Evolutionary conservation across 1,140 invertebrate genomes (phyloP).

Genomic region (Bradynema listronoti): DNA sequence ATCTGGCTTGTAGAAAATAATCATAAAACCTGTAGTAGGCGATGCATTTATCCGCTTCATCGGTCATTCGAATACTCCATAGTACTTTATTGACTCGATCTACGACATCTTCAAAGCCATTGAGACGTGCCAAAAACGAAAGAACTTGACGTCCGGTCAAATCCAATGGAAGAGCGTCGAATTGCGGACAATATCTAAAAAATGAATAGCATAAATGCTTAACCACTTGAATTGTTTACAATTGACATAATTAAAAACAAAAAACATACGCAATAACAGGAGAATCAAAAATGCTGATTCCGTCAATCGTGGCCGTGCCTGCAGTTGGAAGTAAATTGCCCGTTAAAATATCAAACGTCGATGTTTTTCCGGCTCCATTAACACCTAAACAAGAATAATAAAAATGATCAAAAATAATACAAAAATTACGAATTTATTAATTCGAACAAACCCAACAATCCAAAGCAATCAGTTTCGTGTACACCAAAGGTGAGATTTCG

Average conservation of each 20-base stretch:
- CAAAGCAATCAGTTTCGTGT: slow-evolving; percentile 39
- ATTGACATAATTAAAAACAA: no score
- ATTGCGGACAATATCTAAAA: slow-evolving; percentile 47
- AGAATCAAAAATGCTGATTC: slow-evolving; percentile 30
- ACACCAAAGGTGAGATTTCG: slow-evolving; percentile 42
- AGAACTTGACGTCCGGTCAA: slow-evolving; percentile 37
- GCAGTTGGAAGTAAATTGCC: slow-evolving; percentile 24
- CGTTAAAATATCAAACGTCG: slow-evolving; percentile 46
- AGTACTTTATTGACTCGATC: slow-evolving; percentile 33
- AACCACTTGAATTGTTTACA: no score
- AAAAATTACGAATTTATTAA: background rate
- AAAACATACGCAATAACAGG: slow-evolving; percentile 43
- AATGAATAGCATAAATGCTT: no score
- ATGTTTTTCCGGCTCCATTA: slow-evolving; percentile 45
- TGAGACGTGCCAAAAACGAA: slow-evolving; percentile 28
- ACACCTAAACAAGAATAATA: slow-evolving; percentile 25
- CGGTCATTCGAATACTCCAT: slow-evolving; percentile 20
- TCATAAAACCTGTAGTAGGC: slow-evolving; percentile 21
- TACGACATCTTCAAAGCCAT: slow-evolving; percentile 32
- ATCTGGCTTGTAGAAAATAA: no score
- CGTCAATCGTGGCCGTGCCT: slow-evolving; percentile 27
- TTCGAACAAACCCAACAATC: slow-evolving; percentile 45
- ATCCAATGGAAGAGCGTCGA: slow-evolving; percentile 40
- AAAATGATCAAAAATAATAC: slow-evolving; percentile 1
- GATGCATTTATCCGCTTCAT: slow-evolving; percentile 31